A percentile compares a stretch with the other conserved stretches of the same genome.
Evolutionary conservation across 2,113 vertebrate genomes (phyloP).

Genomic region (Epinephelus cyanopodus): DNA sequence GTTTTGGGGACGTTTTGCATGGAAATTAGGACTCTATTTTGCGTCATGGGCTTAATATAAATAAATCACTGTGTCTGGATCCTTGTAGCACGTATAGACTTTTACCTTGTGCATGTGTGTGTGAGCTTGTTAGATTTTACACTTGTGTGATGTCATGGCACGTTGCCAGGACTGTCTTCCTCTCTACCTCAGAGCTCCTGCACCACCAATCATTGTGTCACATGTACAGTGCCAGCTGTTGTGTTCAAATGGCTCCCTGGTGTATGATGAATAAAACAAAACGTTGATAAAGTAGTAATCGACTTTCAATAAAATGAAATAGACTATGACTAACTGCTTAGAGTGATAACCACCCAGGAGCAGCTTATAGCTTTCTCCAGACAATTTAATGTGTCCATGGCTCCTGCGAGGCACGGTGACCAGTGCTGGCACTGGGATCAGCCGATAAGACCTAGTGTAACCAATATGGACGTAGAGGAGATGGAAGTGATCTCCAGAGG

Average conservation of each 20-base stretch:
- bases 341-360: slow-evolving; percentile 32
- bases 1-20: slow-evolving; percentile 66
- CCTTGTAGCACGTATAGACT: slow-evolving; percentile 9
- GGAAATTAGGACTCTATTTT: slow-evolving; percentile 71
- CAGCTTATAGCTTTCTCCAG: slow-evolving; percentile 19
- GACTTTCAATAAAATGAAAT: slow-evolving; percentile 53
- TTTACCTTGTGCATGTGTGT: slow-evolving; percentile 1
- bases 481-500: slow-evolving; percentile 9
- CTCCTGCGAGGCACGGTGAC: not conserved
- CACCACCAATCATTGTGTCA: slow-evolving; percentile 15
- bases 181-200: slow-evolving; percentile 16
- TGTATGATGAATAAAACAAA: slow-evolving; percentile 49
- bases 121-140: slow-evolving; percentile 19
- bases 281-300: slow-evolving; percentile 56
- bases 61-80: slow-evolving; percentile 39
- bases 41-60: slow-evolving; percentile 69
- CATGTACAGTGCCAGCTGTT: slow-evolving; percentile 47
- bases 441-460: not conserved
- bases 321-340: slow-evolving; percentile 28
- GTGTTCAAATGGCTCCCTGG: slow-evolving; percentile 40
- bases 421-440: not conserved
- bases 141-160: slow-evolving; percentile 24
- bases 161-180: slow-evolving; percentile 30
- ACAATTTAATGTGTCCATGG: not conserved
- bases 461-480: not conserved